These are phyloP conservation scores for Mongoloraphidia duomilia DNA, from an alignment of 2,888 invertebrate genomes.

Conservation along the genomic window DNA sequence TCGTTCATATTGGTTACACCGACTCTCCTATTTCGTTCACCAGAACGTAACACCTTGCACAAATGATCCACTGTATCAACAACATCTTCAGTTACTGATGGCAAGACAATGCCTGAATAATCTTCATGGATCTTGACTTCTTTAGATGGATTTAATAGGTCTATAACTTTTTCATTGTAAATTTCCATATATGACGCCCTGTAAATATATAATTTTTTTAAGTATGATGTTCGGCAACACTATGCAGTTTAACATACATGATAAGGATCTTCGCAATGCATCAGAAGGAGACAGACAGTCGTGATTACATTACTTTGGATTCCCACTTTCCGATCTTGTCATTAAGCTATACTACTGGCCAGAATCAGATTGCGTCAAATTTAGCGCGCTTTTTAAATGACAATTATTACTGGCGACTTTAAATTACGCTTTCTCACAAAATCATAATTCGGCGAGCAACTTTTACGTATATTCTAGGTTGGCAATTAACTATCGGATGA, in stretches of 20 bases:
- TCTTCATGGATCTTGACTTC: constrained; percentile 53
- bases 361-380: no score
- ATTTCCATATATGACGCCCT: constrained; percentile 80
- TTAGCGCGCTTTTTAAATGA: no score
- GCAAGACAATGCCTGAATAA: constrained; percentile 41
- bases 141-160: constrained; percentile 46
- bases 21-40: constrained; percentile 53
- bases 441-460: no score
- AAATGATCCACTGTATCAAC: constrained; percentile 47
- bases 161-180: constrained; percentile 72
- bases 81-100: constrained; percentile 50
- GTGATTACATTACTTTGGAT: no score
- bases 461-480: no score
- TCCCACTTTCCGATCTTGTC: no score
- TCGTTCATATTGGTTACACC: constrained; percentile 82
- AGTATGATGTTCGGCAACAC: background rate
- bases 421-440: no score
- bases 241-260: background rate
- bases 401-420: background rate
- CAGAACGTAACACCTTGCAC: constrained; percentile 41
- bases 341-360: no score
- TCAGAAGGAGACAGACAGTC: no score
- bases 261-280: no score
- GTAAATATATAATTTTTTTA: constrained; percentile 18
- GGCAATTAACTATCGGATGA: no score